Conservation (phyloP, 2,888 invertebrate genomes). For the Keiferia lycopersicella region DNA sequence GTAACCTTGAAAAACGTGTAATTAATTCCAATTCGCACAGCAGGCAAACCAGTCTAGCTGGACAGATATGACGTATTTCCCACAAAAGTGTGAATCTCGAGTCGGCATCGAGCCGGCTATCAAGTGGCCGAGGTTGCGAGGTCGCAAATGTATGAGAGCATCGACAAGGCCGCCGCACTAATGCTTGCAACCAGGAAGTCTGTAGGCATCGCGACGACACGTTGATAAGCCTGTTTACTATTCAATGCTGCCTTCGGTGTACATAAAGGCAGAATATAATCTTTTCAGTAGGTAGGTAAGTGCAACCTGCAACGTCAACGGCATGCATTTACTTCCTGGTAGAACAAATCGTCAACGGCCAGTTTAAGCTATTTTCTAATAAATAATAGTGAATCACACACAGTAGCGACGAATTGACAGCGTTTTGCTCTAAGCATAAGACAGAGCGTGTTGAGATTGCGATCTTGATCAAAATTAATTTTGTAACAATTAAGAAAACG, state of each 20-base stretch:
- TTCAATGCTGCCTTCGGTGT: not conserved
- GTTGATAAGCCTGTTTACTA: not conserved
- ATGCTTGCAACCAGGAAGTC: constrained; percentile 19
- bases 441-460: no score
- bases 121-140: constrained; percentile 3
- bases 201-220: constrained; percentile 11
- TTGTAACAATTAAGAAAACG: no score
- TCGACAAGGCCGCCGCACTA: constrained; percentile 33
- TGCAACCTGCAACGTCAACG: no score
- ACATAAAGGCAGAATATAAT: not conserved
- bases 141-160: not conserved
- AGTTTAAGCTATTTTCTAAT: no score
- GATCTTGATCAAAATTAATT: no score
- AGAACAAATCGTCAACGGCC: no score
- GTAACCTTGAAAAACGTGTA: no score
- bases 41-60: not conserved
- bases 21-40: not conserved
- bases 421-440: no score
- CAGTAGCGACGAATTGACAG: no score
- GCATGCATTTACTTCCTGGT: no score
- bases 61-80: not conserved
- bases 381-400: no score
- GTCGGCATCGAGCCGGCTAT: not conserved
- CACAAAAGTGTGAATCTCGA: not conserved
- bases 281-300: not conserved